These are phyloP conservation scores for Episyrphus balteatus DNA, from an alignment of 1,140 invertebrate species.

Conservation along the genomic window DNA sequence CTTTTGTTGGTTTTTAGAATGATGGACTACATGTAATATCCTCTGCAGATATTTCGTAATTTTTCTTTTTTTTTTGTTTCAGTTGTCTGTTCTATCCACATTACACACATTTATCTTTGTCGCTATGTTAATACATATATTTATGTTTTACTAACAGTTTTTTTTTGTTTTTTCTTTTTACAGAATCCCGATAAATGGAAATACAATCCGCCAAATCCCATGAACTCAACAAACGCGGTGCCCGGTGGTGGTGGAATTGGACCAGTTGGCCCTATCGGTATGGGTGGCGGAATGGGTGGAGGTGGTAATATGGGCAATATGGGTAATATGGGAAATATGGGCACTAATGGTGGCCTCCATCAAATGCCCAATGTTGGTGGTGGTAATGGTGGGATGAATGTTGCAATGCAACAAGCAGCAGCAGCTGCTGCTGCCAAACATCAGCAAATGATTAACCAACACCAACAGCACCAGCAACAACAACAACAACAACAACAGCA, in stretches of 20 bases:
- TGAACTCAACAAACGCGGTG: constrained; percentile 30
- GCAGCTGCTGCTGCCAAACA: constrained; percentile 31
- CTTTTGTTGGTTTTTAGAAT: too few relatives aligned
- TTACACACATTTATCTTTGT: too few relatives aligned
- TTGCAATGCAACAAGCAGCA: constrained; percentile 31
- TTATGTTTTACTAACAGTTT: constrained; percentile 1
- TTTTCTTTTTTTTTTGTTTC: too few relatives aligned
- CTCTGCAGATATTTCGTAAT: too few relatives aligned
- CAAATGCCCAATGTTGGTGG: constrained; percentile 5
- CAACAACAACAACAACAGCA: constrained; percentile 19
- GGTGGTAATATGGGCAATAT: constrained; percentile 15
- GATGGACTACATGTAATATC: too few relatives aligned
- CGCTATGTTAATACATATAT: too few relatives aligned
- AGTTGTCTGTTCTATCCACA: too few relatives aligned
- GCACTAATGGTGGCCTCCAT: constrained; percentile 30
- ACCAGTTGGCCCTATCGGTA: constrained; percentile 28
- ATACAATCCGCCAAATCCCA: constrained; percentile 37
- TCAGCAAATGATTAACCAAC: background rate
- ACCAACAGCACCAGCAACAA: constrained; percentile 22
- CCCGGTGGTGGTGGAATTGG: constrained; percentile 27
- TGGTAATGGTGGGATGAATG: constrained; percentile 18
- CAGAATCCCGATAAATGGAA: constrained; percentile 58
- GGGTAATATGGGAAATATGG: constrained; percentile 14
- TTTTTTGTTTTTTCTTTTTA: constrained; percentile 14
- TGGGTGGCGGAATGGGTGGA: constrained; percentile 19